Evolutionary conservation across 37 sponge, comb jelly and placozoan species (phyloP), one percentile per base, ranked within the genome.

Genomic region (Chondrilla cf. caribensis): DNA sequence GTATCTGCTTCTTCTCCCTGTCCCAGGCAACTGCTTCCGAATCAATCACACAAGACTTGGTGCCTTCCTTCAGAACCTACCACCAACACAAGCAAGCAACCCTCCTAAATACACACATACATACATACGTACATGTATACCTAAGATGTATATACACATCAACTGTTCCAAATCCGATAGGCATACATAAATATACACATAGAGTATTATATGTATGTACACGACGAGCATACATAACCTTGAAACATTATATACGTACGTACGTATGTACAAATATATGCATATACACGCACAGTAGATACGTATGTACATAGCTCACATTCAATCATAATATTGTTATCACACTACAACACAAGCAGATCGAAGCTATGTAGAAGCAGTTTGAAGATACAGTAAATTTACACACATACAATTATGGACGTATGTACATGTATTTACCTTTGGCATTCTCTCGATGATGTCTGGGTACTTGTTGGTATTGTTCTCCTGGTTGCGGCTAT

Each of bases 11-110:
- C 82, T 93, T 91, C 73, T 96, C 99, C 29, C 65, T 85, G 75
- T 98, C 99, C 94, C 99, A 93, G 31, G 99, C 99, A 47, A 98
- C 99, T 5, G 92, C 95, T 83, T 98, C 99, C 54, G 93, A 54
- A 66, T 98, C 99, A 22, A 98, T 85, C 22, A 98, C 85, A 86
- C 93, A 98, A 0, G 94, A 96, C 32, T 41, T 72, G 28, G 93
- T 93, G 2, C 78, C 70, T 22, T 90, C 91, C 71, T 82, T 87
- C 71, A 89, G 35, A 24, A 89, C 72, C 90, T 92, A 38, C 59
- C 58, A 47, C 17, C 55, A 7, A 62, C 64, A 62, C 64, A 62
- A n/a, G n/a, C n/a, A n/a, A n/a, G 18, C 64, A n/a, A 62, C 18
- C 51, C 51, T 14, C 51, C 0, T 22, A 59, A 39, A 0, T 29